Evolutionary conservation across 2,888 invertebrate species (phyloP), one percentile per base, ranked within the genome.

Genomic region (Drosophila barbarae): DNA sequence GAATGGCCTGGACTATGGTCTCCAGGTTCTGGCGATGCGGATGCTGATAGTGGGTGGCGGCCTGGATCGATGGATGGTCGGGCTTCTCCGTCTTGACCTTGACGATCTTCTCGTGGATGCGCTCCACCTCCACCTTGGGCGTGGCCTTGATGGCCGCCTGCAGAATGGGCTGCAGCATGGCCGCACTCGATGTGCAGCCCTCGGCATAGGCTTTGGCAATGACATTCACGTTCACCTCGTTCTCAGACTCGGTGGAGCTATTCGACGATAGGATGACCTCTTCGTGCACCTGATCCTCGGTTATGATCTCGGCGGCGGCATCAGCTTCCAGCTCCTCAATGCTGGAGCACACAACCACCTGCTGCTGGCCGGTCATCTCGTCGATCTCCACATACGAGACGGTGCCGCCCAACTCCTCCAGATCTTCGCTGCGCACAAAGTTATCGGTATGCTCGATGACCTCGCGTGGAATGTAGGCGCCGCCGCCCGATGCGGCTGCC

Each of bases 1-100:
- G 94, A 86, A 99, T 99, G 58, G 99, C 99, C 90, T 99, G 98
- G 38, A 99, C 98, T 76, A 99, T 98, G 13, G 98, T 98, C 90
- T 99, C 98, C 82, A 99, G 92, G 90, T 98, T 98, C 89, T 98
- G 97, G 57, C 97, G 93, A 71, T 97, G 96, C 23, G 59, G 60
- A 46, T 59, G 59, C 38, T 44, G 60, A 28, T 60, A 60, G 60
- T 60, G 59, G 12, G 44, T 44, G 57, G 57, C 35, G 26, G 42
- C 42, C 59, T 93, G 93, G 15, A 93, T 92, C 51, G 77, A 61
- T 5, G 73, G 85, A 65, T 82, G 86, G 15, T 87, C 81, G 18
- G 88, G 82, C 60, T 88, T 89, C 65, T 89, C 89, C 3, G 87
- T 66, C 63, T 88, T 88, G 5, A 88, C 87, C 60, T 88, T 89